A percentile compares a stretch with the other conserved stretches of the same genome.
Conservation (phyloP, 1,140 invertebrate genomes). For the Drosophila nigromelanica region DNA sequence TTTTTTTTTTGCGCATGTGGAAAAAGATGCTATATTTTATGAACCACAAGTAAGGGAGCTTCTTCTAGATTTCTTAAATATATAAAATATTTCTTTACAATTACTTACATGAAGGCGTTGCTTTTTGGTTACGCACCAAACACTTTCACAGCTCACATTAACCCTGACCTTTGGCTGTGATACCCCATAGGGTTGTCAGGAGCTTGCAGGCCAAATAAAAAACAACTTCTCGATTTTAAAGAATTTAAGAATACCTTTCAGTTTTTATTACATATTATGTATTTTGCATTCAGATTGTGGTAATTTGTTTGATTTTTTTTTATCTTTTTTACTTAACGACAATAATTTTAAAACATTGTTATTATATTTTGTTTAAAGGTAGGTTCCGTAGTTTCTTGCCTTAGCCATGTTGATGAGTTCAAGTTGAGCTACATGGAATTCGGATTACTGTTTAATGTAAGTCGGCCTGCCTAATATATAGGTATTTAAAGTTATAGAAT, state of each 20-base stretch:
- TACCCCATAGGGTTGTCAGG: slow-evolving; percentile 4
- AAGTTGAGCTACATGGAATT: slow-evolving; percentile 41
- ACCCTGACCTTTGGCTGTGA: slow-evolving; percentile 10
- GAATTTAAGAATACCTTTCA: slow-evolving; percentile 80
- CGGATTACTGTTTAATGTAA: slow-evolving; percentile 25
- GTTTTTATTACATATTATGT: slow-evolving; percentile 75
- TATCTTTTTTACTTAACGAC: slow-evolving; percentile 55
- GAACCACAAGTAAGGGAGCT: neutral
- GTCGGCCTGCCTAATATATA: slow-evolving; percentile 52
- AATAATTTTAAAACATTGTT: slow-evolving; percentile 71
- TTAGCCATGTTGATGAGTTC: slow-evolving; percentile 52
- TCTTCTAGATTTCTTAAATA: neutral
- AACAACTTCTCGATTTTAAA: slow-evolving; percentile 55
- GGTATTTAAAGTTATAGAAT: slow-evolving; percentile 61
- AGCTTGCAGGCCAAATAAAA: slow-evolving; percentile 36
- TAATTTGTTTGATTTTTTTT: slow-evolving; percentile 28
- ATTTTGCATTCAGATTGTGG: slow-evolving; percentile 36
- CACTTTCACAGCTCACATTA: slow-evolving; percentile 15
- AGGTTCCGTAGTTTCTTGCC: slow-evolving; percentile 33
- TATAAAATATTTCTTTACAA: neutral
- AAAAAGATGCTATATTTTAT: slow-evolving; percentile 1
- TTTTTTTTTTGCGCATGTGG: neutral
- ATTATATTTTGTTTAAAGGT: slow-evolving; percentile 39
- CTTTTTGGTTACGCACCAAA: neutral
- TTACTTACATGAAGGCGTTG: neutral